phyloP scores from a whole-genome alignment of 2,888 invertebrate species.

The Disparrhopalites patrizii region DNA sequence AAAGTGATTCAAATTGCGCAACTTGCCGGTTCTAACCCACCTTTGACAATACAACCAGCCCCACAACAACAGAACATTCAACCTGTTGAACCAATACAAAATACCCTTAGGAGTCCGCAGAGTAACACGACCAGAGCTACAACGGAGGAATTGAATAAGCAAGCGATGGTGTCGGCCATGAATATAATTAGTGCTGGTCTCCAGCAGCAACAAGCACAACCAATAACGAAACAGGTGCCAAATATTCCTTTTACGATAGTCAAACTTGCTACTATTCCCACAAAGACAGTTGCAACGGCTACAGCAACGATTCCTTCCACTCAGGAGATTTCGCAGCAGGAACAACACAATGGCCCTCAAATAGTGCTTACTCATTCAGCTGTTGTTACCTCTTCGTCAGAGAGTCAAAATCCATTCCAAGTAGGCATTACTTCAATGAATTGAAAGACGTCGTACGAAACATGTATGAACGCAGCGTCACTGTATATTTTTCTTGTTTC shows the following conservation, averaged over 20 bases:
- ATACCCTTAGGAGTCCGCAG: too few species aligned
- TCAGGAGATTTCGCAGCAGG: constrained; percentile 49
- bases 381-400: constrained; percentile 31
- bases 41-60: background rate
- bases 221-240: background rate
- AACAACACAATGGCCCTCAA: constrained; percentile 51
- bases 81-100: too few species aligned
- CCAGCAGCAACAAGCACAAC: constrained; percentile 1
- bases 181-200: background rate
- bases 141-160: background rate
- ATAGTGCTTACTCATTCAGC: constrained; percentile 46
- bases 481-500: too few species aligned
- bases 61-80: constrained; percentile 13
- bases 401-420: constrained; percentile 22
- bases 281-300: constrained; percentile 58
- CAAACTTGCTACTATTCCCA: constrained; percentile 28
- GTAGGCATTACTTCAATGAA: too few species aligned
- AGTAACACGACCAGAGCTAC: background rate
- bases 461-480: background rate
- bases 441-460: background rate
- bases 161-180: background rate
- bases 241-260: constrained; percentile 12
- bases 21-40: background rate
- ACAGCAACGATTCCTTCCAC: constrained; percentile 53
- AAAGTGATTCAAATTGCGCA: constrained; percentile 20